Evolutionary conservation across 2,113 vertebrate species (phyloP).

Genomic region (Hiodon tergisus): DNA sequence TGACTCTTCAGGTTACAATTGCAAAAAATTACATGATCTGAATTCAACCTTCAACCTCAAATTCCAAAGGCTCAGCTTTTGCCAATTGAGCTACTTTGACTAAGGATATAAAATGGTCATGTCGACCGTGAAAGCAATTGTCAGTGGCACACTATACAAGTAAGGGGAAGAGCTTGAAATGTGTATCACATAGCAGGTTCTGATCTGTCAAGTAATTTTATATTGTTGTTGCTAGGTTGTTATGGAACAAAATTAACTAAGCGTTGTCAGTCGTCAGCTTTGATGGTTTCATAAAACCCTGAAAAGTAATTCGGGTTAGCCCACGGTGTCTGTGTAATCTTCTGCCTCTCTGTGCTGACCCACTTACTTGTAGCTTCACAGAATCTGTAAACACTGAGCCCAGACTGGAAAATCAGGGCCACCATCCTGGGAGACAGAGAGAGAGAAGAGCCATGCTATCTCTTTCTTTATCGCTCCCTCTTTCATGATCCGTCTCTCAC

Average conservation of each 20-base stretch:
- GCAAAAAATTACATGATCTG: too few species aligned
- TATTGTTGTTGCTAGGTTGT: not conserved
- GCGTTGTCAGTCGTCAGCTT: not conserved
- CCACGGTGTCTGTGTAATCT: constrained; percentile 8
- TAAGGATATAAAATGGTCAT: too few species aligned
- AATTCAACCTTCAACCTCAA: too few species aligned
- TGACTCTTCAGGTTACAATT: too few species aligned
- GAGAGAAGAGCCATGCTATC: not conserved
- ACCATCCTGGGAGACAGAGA: constrained; percentile 6
- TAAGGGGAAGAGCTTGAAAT: too few species aligned
- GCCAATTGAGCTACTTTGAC: not conserved
- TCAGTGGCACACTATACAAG: too few species aligned
- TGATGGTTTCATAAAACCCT: constrained; percentile 11
- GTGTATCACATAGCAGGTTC: too few species aligned
- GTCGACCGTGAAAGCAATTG: too few species aligned
- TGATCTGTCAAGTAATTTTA: not conserved
- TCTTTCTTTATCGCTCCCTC: not conserved
- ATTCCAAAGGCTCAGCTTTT: too few species aligned
- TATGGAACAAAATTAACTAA: constrained; percentile 1
- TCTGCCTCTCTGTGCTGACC: constrained; percentile 6
- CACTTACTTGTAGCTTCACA: not conserved
- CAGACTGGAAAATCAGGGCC: constrained; percentile 4
- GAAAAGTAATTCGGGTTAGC: constrained; percentile 11
- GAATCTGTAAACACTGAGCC: constrained; percentile 3
- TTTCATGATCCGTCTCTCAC: not conserved